A percentile compares a stretch with the other conserved stretches of the same genome.
Conservation (phyloP, 2,888 invertebrate genomes). For the Globia sparganii region DNA sequence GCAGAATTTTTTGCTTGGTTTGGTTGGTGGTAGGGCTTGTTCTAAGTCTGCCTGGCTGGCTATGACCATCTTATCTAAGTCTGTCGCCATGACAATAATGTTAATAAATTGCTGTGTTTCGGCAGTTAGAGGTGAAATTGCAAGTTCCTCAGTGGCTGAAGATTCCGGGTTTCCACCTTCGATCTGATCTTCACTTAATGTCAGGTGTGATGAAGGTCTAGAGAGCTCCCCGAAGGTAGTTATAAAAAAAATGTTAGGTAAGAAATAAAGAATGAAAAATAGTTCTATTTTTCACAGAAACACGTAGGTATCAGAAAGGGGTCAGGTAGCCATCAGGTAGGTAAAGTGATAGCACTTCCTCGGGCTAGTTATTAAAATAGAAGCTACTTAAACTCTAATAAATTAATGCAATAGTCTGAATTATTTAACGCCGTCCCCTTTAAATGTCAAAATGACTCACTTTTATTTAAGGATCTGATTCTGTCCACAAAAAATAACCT, state of each 20-base stretch:
- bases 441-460: conserved; percentile 48
- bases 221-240: neutral
- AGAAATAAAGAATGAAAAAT: too few relatives aligned
- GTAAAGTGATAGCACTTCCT: too few relatives aligned
- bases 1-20: too few relatives aligned
- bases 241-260: neutral
- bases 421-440: neutral
- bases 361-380: neutral
- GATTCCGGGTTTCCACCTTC: neutral
- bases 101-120: too few relatives aligned
- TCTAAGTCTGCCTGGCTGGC: too few relatives aligned
- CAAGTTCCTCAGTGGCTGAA: neutral
- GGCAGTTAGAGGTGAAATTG: neutral
- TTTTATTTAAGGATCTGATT: conserved; percentile 40
- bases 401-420: neutral
- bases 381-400: neutral
- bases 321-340: too few relatives aligned
- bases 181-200: neutral
- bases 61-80: too few relatives aligned
- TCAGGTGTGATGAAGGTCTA: neutral
- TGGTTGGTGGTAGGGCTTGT: too few relatives aligned
- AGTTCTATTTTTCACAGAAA: too few relatives aligned
- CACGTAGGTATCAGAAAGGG: too few relatives aligned
- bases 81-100: too few relatives aligned
- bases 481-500: conserved; percentile 49